A percentile compares a stretch with the other conserved stretches of the same genome.
Conservation (phyloP, 2,888 invertebrate species). For the Lasioglossum leucozonium region DNA sequence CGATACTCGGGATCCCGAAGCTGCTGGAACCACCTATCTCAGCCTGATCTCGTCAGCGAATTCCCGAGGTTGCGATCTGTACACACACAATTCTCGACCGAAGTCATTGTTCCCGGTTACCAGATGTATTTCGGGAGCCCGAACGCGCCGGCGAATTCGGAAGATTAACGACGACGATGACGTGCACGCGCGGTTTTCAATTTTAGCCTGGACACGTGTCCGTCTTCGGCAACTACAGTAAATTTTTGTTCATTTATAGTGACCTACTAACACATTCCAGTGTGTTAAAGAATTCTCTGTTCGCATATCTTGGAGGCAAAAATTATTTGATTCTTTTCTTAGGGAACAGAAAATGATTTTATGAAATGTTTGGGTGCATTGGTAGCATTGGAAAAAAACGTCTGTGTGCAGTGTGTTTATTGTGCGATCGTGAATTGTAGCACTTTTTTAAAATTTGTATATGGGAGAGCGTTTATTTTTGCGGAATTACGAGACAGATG, state of each 20-base stretch:
- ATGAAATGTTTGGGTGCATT: no score
- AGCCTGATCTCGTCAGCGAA: neutral
- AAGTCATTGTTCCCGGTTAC: constrained; percentile 7
- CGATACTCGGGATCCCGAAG: neutral
- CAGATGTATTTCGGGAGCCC: neutral
- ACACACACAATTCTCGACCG: neutral
- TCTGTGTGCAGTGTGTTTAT: no score
- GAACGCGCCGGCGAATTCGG: neutral
- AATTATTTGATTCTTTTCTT: neutral
- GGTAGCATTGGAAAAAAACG: no score
- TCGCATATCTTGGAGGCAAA: neutral
- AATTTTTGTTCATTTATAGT: neutral
- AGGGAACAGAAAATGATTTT: no score
- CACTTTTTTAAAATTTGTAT: neutral
- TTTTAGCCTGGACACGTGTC: neutral
- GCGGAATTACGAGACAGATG: no score
- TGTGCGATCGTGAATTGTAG: neutral
- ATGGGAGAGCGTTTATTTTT: no score
- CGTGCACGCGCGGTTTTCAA: neutral
- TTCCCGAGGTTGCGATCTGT: constrained; percentile 4
- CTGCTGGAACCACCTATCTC: neutral
- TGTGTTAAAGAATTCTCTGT: neutral
- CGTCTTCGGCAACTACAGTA: neutral
- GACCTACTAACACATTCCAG: neutral
- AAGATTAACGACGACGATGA: constrained; percentile 18